Base-by-base conservation (phyloP, 2,797 vertebrate genomes). In the Perdix hodgsoniae region DNA sequence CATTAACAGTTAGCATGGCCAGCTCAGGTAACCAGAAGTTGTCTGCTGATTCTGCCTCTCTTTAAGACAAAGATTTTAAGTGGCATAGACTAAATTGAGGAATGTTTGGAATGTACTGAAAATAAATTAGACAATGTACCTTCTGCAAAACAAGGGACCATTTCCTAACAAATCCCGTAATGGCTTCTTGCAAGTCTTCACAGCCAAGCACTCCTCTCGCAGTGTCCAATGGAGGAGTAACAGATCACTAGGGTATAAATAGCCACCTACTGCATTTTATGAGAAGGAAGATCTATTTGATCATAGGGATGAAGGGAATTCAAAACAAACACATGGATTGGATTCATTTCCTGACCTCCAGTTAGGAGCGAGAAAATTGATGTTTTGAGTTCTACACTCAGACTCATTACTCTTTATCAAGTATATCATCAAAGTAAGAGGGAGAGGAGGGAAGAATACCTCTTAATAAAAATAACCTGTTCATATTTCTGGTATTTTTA, bases 241-340 rank as follows among this genome's bases (percentile, higher is more conserved):
- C 63, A 52, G 76, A 26, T 57, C 49, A 91, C 8, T 52, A 37
- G 47, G 44, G 63, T 61, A 33, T 60, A 79, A 89, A 74, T 18
- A 84, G 50, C 39, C 15, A 67, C 35, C 26, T 66, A 44, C 40
- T 67, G n/a, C 75, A 29, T 33, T 67, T 88, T 83, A 56, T 66
- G 66, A 73, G 65, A 52, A 88, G 60, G 64, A 52, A 88, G 56
- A 88, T 76, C 85, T 76, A 31, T 67, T n/a, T 78, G 42, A 94
- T 91, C 64, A 19, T 11, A 56, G 86, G 84, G 73, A 91, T 47
- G 77, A 52, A 71, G 75, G 88, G 81, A 95, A 84, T 94, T 96
- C 11, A 94, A 96, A 74, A 66, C 74, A 90, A 94, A 94, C 82
- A 91, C 17, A 35, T 42, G 1, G 0, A 49, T 37, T 29, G 16